Conservation (phyloP, 2,797 vertebrate species). For the Falco peregrinus region DNA sequence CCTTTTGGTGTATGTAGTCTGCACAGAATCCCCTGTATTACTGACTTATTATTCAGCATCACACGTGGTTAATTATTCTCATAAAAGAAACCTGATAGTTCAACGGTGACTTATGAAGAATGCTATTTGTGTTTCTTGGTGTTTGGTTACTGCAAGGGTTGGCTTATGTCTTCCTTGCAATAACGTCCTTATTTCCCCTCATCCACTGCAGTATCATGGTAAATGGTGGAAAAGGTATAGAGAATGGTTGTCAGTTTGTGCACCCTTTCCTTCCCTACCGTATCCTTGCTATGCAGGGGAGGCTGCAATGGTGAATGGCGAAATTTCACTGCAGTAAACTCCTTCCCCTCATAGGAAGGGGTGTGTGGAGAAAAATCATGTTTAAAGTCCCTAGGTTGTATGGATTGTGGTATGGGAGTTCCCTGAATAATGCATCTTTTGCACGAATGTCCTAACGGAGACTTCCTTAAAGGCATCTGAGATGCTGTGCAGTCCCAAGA, state of each 20-base stretch:
- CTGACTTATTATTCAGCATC: neutral
- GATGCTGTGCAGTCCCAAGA: neutral
- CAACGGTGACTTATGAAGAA: neutral
- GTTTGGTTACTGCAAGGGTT: neutral
- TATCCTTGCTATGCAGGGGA: neutral
- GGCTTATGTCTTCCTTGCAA: neutral
- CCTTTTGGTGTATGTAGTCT: neutral
- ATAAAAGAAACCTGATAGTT: neutral
- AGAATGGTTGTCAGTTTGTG: neutral
- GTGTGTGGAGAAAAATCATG: neutral
- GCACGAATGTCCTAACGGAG: neutral
- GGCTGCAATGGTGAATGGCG: neutral
- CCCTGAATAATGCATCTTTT: neutral
- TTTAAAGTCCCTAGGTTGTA: neutral
- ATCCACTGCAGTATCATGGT: neutral
- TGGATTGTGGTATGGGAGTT: neutral
- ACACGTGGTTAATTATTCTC: neutral
- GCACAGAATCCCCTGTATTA: neutral
- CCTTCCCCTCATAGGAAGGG: neutral
- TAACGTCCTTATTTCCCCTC: neutral
- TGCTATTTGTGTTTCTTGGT: rapidly evolving
- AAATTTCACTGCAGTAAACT: neutral
- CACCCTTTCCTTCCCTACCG: neutral
- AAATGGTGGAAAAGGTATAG: neutral
- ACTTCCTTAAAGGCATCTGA: neutral